Conservation (phyloP, 1,140 invertebrate species). For the Charaxes varanes region DNA sequence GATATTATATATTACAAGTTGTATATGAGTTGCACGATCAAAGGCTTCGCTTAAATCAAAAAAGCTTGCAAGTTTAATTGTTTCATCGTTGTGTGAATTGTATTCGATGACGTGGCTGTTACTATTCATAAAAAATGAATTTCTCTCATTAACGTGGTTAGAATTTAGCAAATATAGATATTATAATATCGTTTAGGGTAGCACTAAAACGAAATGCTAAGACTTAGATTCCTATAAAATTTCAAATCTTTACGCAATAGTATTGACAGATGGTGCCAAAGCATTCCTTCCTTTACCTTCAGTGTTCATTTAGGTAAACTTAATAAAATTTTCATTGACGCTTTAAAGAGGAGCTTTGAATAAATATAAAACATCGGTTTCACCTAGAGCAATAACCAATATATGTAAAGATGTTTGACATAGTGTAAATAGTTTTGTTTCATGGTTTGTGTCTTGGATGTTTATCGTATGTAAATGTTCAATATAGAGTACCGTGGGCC, state of each 20-base stretch:
- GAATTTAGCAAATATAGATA: conserved; percentile 18
- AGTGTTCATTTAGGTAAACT: conserved; percentile 24
- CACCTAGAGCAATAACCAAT: conserved; percentile 19
- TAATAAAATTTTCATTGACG: conserved; percentile 11
- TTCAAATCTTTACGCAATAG: conserved; percentile 19
- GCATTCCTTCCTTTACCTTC: conserved; percentile 28
- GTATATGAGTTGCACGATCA: no score
- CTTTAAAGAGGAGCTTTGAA: conserved; percentile 15
- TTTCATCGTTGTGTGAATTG: no score
- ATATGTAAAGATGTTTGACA: conserved; percentile 23
- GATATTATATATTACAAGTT: no score
- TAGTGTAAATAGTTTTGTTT: conserved; percentile 42
- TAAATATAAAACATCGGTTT: conserved; percentile 8
- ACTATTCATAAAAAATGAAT: no score
- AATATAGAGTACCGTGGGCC: conserved; percentile 23
- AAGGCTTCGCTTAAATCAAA: no score
- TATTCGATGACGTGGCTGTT: no score
- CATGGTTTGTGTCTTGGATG: conserved; percentile 35
- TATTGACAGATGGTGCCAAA: conserved; percentile 32
- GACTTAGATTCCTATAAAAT: conserved; percentile 18
- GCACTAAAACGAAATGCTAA: conserved; percentile 21
- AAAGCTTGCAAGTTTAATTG: no score
- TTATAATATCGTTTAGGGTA: conserved; percentile 23
- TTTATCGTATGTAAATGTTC: conserved; percentile 36
- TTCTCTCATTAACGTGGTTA: conserved; percentile 18